Evolutionary conservation across 2,797 vertebrate species (phyloP).

Genomic region (Chloroceryle amazona): DNA sequence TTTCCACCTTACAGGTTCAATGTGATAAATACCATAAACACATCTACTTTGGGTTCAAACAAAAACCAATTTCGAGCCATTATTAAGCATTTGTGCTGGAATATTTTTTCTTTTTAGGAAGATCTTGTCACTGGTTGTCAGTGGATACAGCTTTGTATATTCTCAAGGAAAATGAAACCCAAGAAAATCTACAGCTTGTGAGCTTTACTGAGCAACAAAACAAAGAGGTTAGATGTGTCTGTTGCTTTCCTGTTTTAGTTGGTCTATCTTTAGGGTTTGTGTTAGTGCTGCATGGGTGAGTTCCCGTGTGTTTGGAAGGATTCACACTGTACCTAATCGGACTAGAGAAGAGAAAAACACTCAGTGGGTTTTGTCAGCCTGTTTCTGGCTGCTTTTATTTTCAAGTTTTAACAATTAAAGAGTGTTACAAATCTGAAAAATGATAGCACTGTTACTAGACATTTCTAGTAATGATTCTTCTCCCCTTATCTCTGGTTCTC

Average conservation of each 20-base stretch:
- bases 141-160: conserved; percentile 91
- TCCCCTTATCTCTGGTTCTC: background rate
- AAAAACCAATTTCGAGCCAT: background rate
- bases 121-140: conserved; percentile 84
- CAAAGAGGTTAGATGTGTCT: conserved; percentile 83
- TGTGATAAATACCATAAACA: background rate
- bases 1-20: background rate
- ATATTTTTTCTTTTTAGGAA: conserved; percentile 81
- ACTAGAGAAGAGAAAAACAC: background rate
- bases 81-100: background rate
- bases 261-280: background rate
- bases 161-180: conserved; percentile 83
- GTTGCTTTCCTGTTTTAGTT: conserved; percentile 1
- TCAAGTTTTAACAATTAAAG: background rate
- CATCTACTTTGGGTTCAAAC: background rate
- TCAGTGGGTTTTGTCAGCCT: background rate
- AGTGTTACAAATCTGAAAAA: background rate
- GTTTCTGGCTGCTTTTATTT: background rate
- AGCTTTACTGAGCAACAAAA: conserved; percentile 89
- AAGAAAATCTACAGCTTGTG: conserved; percentile 85
- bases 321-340: background rate
- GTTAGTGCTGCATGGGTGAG: background rate
- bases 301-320: background rate
- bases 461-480: background rate
- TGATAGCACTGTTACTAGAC: background rate